Conservation (phyloP, 2,797 vertebrate species). For the Sparus aurata region DNA sequence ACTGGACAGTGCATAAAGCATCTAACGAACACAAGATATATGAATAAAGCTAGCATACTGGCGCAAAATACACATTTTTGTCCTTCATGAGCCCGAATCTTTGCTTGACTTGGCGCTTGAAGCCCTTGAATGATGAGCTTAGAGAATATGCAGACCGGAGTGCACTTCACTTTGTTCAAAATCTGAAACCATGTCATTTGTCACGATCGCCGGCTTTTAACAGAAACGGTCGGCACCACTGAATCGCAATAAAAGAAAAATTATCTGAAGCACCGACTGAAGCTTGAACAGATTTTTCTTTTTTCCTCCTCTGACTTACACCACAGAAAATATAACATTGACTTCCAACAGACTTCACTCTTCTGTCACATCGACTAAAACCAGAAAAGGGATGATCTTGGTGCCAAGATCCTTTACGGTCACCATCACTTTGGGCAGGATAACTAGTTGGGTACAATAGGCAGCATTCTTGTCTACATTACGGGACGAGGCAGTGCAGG, state of each 20-base stretch:
- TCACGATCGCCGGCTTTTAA: slow-evolving; percentile 45
- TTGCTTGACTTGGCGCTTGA: slow-evolving; percentile 29
- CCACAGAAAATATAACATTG: slow-evolving; percentile 55
- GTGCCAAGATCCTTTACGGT: slow-evolving; percentile 41
- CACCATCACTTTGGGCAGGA: slow-evolving; percentile 47
- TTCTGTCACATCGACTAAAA: slow-evolving; percentile 41
- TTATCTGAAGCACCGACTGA: slow-evolving; percentile 39
- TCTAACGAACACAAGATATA: slow-evolving; percentile 1
- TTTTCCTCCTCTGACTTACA: slow-evolving; percentile 17
- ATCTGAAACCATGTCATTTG: slow-evolving; percentile 52
- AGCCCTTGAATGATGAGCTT: slow-evolving; percentile 19
- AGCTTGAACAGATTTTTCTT: slow-evolving; percentile 30
- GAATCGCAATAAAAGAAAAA: slow-evolving; percentile 48
- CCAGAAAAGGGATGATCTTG: slow-evolving; percentile 31
- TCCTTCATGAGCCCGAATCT: slow-evolving; percentile 32
- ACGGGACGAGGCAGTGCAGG: slow-evolving; percentile 73
- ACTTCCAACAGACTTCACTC: slow-evolving; percentile 31
- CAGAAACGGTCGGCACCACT: slow-evolving; percentile 47
- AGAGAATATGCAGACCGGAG: slow-evolving; percentile 14
- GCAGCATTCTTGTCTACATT: slow-evolving; percentile 77
- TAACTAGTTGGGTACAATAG: slow-evolving; percentile 52
- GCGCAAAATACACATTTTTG: slow-evolving; percentile 1
- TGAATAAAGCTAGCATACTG: not conserved
- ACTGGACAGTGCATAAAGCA: slow-evolving; percentile 6
- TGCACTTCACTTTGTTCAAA: slow-evolving; percentile 34